Conservation (phyloP, 2,888 invertebrate genomes). For the Cryptocheilus praepositus region DNA sequence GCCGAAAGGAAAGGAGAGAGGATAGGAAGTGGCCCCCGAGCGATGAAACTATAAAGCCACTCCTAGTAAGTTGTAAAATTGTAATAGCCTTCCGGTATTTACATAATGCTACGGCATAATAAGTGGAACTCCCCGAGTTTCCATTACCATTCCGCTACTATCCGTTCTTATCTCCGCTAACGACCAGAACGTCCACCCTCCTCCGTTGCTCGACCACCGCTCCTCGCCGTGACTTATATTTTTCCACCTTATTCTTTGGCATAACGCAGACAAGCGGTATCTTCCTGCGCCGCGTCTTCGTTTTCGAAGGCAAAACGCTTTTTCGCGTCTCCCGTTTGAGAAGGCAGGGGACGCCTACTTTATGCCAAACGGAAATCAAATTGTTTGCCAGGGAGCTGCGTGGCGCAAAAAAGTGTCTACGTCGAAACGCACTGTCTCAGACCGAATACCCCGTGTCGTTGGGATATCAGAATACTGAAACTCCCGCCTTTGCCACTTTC, state of each 20-base stretch:
- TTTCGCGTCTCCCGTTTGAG: background rate
- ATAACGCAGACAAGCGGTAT: background rate
- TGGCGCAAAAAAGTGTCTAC: conserved; percentile 29
- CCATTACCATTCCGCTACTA: conserved; percentile 62
- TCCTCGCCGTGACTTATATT: conserved; percentile 51
- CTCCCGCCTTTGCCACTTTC: conserved; percentile 52
- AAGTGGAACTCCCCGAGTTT: conserved; percentile 68
- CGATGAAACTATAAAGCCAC: conserved; percentile 70
- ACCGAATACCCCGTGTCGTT: background rate
- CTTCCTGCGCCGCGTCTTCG: conserved; percentile 2
- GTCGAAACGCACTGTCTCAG: conserved; percentile 31
- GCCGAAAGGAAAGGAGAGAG: conserved; percentile 17
- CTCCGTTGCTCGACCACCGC: conserved; percentile 9
- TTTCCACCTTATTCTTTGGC: conserved; percentile 48
- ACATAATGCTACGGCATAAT: conserved; percentile 71
- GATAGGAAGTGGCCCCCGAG: conserved; percentile 45
- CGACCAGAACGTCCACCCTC: conserved; percentile 45
- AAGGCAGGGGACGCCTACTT: background rate
- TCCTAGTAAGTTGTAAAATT: conserved; percentile 71
- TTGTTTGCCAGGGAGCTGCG: background rate
- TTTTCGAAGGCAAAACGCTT: background rate
- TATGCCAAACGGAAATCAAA: conserved; percentile 2
- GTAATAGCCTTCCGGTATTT: conserved; percentile 72
- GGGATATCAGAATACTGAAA: conserved; percentile 54
- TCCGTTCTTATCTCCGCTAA: conserved; percentile 64